Base-by-base conservation (phyloP, 1,140 invertebrate genomes). In the Sesamia nonagrioides region DNA sequence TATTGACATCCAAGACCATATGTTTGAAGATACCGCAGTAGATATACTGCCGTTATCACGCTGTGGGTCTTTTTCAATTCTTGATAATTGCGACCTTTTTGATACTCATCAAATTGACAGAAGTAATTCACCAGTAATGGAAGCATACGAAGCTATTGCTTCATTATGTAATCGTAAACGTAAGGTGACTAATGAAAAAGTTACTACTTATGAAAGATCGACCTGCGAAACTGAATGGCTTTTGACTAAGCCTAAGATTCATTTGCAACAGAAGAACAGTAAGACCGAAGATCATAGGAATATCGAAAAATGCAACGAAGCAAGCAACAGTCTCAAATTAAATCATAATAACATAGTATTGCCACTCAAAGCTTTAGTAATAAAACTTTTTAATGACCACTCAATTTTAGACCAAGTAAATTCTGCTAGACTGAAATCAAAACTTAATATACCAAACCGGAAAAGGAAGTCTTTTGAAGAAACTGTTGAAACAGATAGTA, bases 41-140 rank as follows among this genome's bases (percentile, higher is more conserved):
- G 11, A 66, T 52, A 37, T 52, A 13, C 6, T 50, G 42, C 52
- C 21, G 37, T 77, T 88, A 17, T 72, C 79, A 33, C 81, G 87
- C 21, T 84, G 86, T 78, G 83, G 58, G 6, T 90, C 89, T 37
- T 82, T 84, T 74, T 90, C 91, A 40, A 88, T 91, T 76, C 82
- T 92, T 74, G 84, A 84, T 73, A 83, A 89, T 63, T 87, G 82
- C 60, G 66, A 79, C 7, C 15, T 52, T 15, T 11, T 17, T 54
- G 27, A 79, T 54, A 45, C 45, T 50, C 21, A 50, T 33, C n/a
- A 48, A 63, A 35, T 18, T 42, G 78, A 80, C 7, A 63, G 79
- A 60, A 79, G 68, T 13, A 82, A 21, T 78, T 87, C 82, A 17
- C 84, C 86, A n/a, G 81, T 84, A 5, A 86, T 86, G 45, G 71